Evolutionary conservation across 2,888 invertebrate genomes (phyloP).

Genomic region (Plebejus argus): DNA sequence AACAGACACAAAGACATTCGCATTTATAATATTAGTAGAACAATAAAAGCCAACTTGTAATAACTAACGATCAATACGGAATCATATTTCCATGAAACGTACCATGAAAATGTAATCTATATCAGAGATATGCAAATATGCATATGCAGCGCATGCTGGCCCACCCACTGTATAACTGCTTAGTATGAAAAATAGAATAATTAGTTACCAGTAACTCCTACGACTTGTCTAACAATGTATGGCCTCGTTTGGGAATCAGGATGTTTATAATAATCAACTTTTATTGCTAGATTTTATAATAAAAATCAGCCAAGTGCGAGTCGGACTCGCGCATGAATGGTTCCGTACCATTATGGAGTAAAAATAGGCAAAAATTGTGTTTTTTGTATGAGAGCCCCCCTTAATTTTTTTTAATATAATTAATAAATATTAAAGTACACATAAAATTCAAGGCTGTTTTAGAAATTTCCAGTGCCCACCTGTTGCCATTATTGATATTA

Average conservation of each 20-base stretch:
- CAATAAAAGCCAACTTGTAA: not conserved
- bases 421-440: too few species aligned
- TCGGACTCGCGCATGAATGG: too few species aligned
- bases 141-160: not conserved
- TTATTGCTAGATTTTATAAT: too few species aligned
- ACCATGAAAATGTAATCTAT: conserved; percentile 21
- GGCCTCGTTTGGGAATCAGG: not conserved
- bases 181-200: conserved; percentile 2
- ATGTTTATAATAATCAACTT: not conserved
- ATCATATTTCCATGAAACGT: conserved; percentile 9
- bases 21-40: not conserved
- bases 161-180: conserved; percentile 20
- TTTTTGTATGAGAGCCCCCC: too few species aligned
- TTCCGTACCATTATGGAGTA: too few species aligned
- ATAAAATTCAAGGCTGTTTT: too few species aligned
- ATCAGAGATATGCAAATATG: conserved; percentile 21
- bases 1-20: too few species aligned
- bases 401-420: too few species aligned
- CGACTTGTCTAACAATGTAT: not conserved
- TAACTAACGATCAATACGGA: not conserved
- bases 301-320: too few species aligned
- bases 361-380: too few species aligned
- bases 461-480: too few species aligned
- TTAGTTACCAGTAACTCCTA: not conserved
- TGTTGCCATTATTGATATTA: too few species aligned